A percentile compares a stretch with the other conserved stretches of the same genome.
These are phyloP conservation scores for Himalopsyche anomala DNA, from an alignment of 2,888 invertebrate genomes.

Conservation along the genomic window DNA sequence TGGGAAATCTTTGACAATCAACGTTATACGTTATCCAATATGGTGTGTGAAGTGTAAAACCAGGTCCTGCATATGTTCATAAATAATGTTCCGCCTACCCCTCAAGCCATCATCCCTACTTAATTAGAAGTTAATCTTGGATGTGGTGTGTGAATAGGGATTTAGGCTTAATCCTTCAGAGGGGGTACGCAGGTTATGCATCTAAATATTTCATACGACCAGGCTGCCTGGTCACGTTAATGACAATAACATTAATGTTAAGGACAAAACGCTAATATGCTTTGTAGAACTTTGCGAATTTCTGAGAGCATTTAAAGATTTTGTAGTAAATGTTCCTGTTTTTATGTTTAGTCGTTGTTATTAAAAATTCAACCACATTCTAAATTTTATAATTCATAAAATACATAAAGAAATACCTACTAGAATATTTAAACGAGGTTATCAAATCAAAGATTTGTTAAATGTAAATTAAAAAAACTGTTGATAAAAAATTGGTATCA, in stretches of 20 bases:
- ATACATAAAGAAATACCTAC: too few species aligned
- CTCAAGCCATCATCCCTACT: conserved; percentile 59
- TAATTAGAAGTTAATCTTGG: conserved; percentile 65
- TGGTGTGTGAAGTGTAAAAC: conserved; percentile 50
- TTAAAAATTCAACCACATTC: too few species aligned
- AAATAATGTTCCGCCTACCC: conserved; percentile 59
- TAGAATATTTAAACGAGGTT: too few species aligned
- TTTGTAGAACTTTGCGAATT: neutral
- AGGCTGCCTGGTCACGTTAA: conserved; percentile 54
- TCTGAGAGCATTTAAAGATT: neutral
- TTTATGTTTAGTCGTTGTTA: too few species aligned
- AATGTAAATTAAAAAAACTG: too few species aligned
- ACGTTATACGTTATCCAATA: conserved; percentile 44
- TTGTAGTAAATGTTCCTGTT: too few species aligned
- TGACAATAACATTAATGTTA: conserved; percentile 63
- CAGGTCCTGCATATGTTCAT: conserved; percentile 60
- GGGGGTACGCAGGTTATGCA: conserved; percentile 47
- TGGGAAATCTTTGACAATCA: neutral
- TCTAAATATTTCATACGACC: conserved; percentile 62
- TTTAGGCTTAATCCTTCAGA: conserved; percentile 56
- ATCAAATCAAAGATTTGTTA: too few species aligned
- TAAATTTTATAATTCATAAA: too few species aligned
- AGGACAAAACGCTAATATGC: conserved; percentile 61
- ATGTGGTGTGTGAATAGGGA: conserved; percentile 58
- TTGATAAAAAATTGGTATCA: too few species aligned